These are phyloP conservation scores for Euwallacea fornicatus DNA, from an alignment of 1,140 invertebrate genomes.

Conservation along the genomic window DNA sequence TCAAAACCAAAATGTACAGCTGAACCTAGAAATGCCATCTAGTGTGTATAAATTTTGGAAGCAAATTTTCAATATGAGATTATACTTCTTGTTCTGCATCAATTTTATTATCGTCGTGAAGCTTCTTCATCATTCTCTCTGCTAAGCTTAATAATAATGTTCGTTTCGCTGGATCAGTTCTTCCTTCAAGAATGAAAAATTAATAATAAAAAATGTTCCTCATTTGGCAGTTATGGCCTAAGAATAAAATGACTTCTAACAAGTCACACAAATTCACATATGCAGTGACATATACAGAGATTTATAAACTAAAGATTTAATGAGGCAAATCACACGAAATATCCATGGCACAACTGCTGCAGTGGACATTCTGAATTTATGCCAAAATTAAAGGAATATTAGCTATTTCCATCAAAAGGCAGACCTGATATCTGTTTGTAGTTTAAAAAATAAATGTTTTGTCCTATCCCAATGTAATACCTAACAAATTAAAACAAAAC, in stretches of 20 bases:
- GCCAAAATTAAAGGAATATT: no score
- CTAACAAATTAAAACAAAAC: not conserved
- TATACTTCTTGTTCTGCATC: constrained; percentile 84
- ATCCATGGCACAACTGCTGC: no score
- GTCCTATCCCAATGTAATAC: no score
- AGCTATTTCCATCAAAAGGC: no score
- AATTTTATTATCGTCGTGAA: constrained; percentile 85
- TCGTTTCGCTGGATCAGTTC: constrained; percentile 57
- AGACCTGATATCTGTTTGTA: no score
- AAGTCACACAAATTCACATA: no score
- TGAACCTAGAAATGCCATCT: constrained; percentile 58
- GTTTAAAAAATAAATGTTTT: no score
- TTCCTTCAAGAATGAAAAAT: constrained; percentile 45
- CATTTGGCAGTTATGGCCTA: no score
- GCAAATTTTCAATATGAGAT: not conserved
- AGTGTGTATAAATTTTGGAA: not conserved
- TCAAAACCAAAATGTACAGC: constrained; percentile 88
- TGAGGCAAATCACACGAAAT: no score
- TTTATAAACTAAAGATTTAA: no score
- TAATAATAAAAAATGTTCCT: not conserved
- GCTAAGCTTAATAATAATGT: constrained; percentile 79
- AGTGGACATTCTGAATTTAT: no score
- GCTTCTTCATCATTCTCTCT: constrained; percentile 84
- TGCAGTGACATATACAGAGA: not conserved
- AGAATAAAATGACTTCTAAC: no score